A percentile compares a stretch with the other conserved stretches of the same genome.
phyloP scores from a whole-genome alignment of 2,888 invertebrate species.

The Agonum fuliginosum region DNA sequence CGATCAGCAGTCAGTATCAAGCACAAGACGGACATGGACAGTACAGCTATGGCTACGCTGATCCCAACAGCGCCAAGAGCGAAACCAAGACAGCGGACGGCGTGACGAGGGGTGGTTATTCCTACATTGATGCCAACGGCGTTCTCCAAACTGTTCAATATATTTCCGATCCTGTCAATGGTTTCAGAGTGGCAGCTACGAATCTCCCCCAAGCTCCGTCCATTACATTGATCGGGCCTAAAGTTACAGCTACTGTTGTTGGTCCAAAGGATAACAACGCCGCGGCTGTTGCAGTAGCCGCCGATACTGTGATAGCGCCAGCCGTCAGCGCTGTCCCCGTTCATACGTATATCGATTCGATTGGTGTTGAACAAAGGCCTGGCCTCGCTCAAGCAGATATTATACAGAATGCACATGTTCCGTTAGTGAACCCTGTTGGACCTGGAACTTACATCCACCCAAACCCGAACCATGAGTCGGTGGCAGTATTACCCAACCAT shows the following conservation, averaged over 20 bases:
- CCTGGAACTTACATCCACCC: constrained; percentile 38
- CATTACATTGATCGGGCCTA: constrained; percentile 57
- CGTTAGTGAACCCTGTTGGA: constrained; percentile 28
- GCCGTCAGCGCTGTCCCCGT: constrained; percentile 28
- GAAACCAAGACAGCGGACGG: constrained; percentile 79
- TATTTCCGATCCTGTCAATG: constrained; percentile 77
- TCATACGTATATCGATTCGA: constrained; percentile 40
- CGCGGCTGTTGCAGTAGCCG: constrained; percentile 1
- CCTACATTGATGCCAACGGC: constrained; percentile 81
- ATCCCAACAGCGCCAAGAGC: constrained; percentile 79
- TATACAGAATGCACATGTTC: constrained; percentile 47
- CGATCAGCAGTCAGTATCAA: constrained; percentile 70
- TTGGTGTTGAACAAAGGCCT: constrained; percentile 42
- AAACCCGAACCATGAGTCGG: constrained; percentile 66
- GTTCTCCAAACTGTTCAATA: constrained; percentile 80
- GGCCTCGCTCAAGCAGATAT: constrained; percentile 44
- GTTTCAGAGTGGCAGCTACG: constrained; percentile 80
- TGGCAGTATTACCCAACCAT: constrained; percentile 71
- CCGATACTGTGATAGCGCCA: constrained; percentile 14
- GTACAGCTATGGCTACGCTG: constrained; percentile 79
- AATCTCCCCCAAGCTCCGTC: constrained; percentile 76
- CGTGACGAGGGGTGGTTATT: constrained; percentile 79
- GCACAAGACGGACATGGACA: constrained; percentile 75
- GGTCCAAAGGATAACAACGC: constrained; percentile 54
- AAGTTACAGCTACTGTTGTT: constrained; percentile 53